Base-by-base conservation (phyloP, 2,888 invertebrate genomes). In the Drosophila paranaensis region DNA sequence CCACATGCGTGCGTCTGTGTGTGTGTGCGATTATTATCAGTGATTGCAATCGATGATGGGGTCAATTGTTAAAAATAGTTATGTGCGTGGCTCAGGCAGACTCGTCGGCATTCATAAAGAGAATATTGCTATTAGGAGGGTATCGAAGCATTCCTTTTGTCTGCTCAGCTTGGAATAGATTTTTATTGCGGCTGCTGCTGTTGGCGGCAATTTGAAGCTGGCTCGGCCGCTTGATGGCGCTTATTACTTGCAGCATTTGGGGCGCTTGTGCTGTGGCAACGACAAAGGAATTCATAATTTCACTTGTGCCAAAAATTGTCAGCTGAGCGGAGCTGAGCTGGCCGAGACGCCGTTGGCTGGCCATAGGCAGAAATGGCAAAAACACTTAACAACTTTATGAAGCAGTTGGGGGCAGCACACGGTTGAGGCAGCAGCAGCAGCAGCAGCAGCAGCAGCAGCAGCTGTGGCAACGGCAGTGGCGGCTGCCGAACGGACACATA, bases 311-410 rank as follows among this genome's bases (percentile, higher is more conserved):
- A 55, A 56, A 71, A 66, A 64, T 53, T 48, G 46, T 30, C 48
- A 69, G 72, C 68, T 45, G 66, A 55, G 40, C 35, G 3, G 33
- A 63, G 72, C 68, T 45, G 43, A 20, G 43, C 43, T 46, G 39
- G 20, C 25, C 39, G 35, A 40, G 48, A 33, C 27, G 74, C 74
- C 63, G 57, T 51, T 75, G 46, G 60, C 69, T 37, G 40, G 10
- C 75, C 76, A 53, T 56, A 54, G 60, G 63, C 68, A 53, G 63
- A 56, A 72, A 72, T 55, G 76, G 51, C 58, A 53, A 78, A 72
- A 69, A 76, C 78, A 76, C 76, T 78, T 78, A 79, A 79, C 78
- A 79, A 78, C 73, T 78, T 78, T 78, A 78, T 79, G 72, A 72
- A 78, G 79, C 74, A 60, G 58, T 40, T 48, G 63, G 40, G 40